Percentiles rank a stretch among this genome's conserved stretches.
phyloP scores from a whole-genome alignment of 2,888 invertebrate genomes.

The Chalcosyrphus nemorum region DNA sequence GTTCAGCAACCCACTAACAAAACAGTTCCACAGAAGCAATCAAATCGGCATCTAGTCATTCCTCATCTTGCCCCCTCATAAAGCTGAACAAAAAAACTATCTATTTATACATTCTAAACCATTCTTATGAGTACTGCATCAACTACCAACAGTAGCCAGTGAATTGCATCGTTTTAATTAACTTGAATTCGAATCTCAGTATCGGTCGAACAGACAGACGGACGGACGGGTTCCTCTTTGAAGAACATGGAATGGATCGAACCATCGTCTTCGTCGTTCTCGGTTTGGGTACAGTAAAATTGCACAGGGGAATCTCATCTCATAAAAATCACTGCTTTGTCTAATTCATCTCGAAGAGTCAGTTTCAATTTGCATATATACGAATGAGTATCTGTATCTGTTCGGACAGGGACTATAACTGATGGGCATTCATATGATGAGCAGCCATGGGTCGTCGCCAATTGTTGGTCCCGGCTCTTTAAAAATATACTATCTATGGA shows the following conservation, averaged over 20 bases:
- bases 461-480: slow-evolving; percentile 48
- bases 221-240: too few relatives aligned
- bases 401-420: neutral
- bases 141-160: slow-evolving; percentile 59
- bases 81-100: too few relatives aligned
- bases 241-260: slow-evolving; percentile 5
- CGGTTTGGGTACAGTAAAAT: slow-evolving; percentile 29
- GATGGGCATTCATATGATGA: slow-evolving; percentile 51
- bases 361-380: slow-evolving; percentile 68
- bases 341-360: slow-evolving; percentile 59
- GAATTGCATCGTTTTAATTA: slow-evolving; percentile 67
- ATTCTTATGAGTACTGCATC: slow-evolving; percentile 22
- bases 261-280: neutral
- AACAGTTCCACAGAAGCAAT: slow-evolving; percentile 53
- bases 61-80: slow-evolving; percentile 35
- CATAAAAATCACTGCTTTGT: slow-evolving; percentile 67
- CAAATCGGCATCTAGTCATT: slow-evolving; percentile 47
- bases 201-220: too few relatives aligned
- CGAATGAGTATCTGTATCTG: neutral
- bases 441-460: slow-evolving; percentile 28
- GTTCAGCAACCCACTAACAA: slow-evolving; percentile 27
- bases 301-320: slow-evolving; percentile 22
- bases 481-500: slow-evolving; percentile 9
- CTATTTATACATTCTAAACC: neutral
- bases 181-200: slow-evolving; percentile 52